Evolutionary conservation across 2,113 vertebrate species (phyloP).

Genomic region (Arothron firmamentum): DNA sequence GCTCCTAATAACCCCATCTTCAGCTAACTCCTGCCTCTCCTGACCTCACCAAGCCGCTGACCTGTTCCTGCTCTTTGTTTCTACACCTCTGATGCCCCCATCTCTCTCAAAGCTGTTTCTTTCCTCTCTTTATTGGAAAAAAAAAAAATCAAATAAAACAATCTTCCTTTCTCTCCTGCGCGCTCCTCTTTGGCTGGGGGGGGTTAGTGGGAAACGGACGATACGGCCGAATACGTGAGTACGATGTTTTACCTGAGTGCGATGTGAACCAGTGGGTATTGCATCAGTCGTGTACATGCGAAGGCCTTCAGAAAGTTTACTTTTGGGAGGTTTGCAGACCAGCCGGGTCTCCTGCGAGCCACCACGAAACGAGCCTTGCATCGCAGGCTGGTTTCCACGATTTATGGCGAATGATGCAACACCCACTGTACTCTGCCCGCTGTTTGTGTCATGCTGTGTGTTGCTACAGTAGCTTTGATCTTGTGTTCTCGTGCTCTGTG

Average conservation of each 20-base stretch:
- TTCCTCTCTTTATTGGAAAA: slow-evolving; percentile 44
- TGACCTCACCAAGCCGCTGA: slow-evolving; percentile 51
- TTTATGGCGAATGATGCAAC: slow-evolving; percentile 66
- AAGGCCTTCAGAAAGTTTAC: slow-evolving; percentile 9
- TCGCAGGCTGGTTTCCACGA: slow-evolving; percentile 7
- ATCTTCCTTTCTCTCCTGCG: slow-evolving; percentile 59
- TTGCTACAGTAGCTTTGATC: slow-evolving; percentile 29
- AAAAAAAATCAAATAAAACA: background rate
- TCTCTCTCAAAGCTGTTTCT: slow-evolving; percentile 65
- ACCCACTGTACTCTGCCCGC: slow-evolving; percentile 55
- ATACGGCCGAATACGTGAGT: slow-evolving; percentile 98
- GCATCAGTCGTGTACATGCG: slow-evolving; percentile 58
- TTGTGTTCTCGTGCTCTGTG: slow-evolving; percentile 42
- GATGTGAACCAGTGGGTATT: slow-evolving; percentile 63
- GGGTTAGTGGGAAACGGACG: slow-evolving; percentile 97
- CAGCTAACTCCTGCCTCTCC: slow-evolving; percentile 37
- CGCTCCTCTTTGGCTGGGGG: slow-evolving; percentile 73
- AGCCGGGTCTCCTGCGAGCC: background rate
- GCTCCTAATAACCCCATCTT: slow-evolving; percentile 33
- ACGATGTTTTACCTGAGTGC: slow-evolving; percentile 63
- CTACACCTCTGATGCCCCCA: slow-evolving; percentile 50
- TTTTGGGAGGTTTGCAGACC: too few relatives aligned
- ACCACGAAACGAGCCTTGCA: slow-evolving; percentile 15
- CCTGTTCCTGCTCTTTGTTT: slow-evolving; percentile 60
- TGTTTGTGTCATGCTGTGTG: slow-evolving; percentile 41